Conservation (phyloP, 2,113 vertebrate genomes). For the Numida meleagris region DNA sequence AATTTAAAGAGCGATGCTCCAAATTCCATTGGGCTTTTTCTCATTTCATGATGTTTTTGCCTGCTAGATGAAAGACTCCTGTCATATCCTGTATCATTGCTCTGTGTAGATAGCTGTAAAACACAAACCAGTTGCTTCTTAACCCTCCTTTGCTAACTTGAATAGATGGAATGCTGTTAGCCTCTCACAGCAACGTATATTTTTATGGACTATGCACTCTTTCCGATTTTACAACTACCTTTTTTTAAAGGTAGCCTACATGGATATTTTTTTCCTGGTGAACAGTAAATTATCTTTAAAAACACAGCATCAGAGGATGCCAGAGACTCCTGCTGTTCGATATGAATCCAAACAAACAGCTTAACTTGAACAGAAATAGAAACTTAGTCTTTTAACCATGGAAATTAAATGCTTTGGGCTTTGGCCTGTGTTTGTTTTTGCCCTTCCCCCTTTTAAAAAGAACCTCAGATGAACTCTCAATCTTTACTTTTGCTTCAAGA, state of each 20-base stretch:
- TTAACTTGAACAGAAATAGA: neutral
- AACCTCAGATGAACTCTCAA: neutral
- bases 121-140: neutral
- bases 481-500: neutral
- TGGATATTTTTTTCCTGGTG: neutral
- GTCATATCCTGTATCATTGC: neutral
- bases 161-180: neutral
- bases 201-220: neutral
- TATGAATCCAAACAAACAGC: neutral
- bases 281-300: neutral
- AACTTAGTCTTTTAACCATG: neutral
- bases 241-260: neutral
- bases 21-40: neutral
- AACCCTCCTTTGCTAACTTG: neutral
- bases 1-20: neutral
- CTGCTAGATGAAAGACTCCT: neutral
- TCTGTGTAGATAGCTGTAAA: neutral
- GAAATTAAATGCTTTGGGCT: neutral
- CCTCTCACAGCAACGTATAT: neutral
- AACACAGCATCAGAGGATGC: neutral
- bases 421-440: neutral
- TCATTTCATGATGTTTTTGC: neutral
- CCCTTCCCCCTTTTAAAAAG: neutral
- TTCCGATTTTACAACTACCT: neutral
- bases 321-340: neutral